phyloP scores from a whole-genome alignment of 2,888 invertebrate genomes.

The Eupithecia subfuscata region DNA sequence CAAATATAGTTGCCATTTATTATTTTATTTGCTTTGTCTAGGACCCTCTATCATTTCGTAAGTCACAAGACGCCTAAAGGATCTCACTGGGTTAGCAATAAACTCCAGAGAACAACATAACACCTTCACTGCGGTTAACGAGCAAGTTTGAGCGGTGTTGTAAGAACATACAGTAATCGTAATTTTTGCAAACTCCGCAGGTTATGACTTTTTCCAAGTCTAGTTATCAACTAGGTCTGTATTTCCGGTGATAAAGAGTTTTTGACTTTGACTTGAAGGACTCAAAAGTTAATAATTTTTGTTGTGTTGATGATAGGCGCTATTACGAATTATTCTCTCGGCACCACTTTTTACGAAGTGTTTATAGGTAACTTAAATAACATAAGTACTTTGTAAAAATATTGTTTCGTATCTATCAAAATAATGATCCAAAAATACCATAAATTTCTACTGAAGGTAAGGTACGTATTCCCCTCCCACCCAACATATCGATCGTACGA shows the following conservation, averaged over 20 bases:
- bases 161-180: neutral
- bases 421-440: conserved; percentile 11
- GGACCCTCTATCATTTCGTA: neutral
- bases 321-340: too few relatives aligned
- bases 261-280: too few relatives aligned
- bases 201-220: too few relatives aligned
- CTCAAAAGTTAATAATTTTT: too few relatives aligned
- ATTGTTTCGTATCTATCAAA: neutral
- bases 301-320: too few relatives aligned
- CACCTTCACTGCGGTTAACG: neutral
- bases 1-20: neutral
- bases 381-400: too few relatives aligned
- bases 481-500: conserved; percentile 14
- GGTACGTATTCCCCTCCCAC: conserved; percentile 2
- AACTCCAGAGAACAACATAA: neutral
- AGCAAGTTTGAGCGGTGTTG: neutral
- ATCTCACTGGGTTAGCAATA: neutral
- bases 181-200: neutral
- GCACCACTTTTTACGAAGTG: too few relatives aligned
- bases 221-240: too few relatives aligned
- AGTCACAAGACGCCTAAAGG: neutral
- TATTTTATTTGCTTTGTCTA: too few relatives aligned
- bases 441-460: neutral
- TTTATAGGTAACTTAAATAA: too few relatives aligned
- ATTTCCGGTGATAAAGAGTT: too few relatives aligned